Base-by-base conservation (phyloP, 2,888 invertebrate genomes). In the Apamea sordens region DNA sequence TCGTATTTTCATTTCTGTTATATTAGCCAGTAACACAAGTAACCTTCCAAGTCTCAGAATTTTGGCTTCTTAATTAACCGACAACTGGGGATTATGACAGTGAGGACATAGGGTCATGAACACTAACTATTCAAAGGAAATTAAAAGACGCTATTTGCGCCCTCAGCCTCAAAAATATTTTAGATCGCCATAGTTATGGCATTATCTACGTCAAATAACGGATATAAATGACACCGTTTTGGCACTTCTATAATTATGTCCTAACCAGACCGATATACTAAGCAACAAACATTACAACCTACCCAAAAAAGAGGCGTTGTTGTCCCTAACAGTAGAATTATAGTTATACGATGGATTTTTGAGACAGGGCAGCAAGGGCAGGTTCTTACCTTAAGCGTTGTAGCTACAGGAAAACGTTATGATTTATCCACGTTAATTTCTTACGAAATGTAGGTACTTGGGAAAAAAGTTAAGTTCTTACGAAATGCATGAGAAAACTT, bases 241-340 rank as follows among this genome's bases (percentile, higher is more conserved):
- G 32, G 21, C 77, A n/a, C 59, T 50, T 11, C n/a, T 50, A n/a
- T 24, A 61, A 67, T 77, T 83, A 61, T 53, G 4, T n/a, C 32
- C 15, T 44, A 32, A 79, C 10, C 32, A 83, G 59, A 83, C 83
- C 50, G 41, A n/a, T 75, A n/a, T 24, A 21, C 32, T 2, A 69
- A 21, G 28, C 15, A 50, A 32, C 15, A 24, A 69, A 24, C 50
- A 50, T 24, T 24, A 50, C 50, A 50, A 32, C 10, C 6, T 36
- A 24, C 0, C 69, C 5, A 56, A 47, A 32, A 2, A 36, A 59
- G 18, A 36, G 24, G 2, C 24, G 15, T 69, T 32, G 21, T 69
- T 28, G 21, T 21, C 28, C 13, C 2, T 50, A 15, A n/a, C 13
- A 28, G 6, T 50, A 36, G 13, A 36, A 50, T 50, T 73, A 18